Evolutionary conservation across 2,797 vertebrate genomes (phyloP).

Genomic region (Rallus crepitans): DNA sequence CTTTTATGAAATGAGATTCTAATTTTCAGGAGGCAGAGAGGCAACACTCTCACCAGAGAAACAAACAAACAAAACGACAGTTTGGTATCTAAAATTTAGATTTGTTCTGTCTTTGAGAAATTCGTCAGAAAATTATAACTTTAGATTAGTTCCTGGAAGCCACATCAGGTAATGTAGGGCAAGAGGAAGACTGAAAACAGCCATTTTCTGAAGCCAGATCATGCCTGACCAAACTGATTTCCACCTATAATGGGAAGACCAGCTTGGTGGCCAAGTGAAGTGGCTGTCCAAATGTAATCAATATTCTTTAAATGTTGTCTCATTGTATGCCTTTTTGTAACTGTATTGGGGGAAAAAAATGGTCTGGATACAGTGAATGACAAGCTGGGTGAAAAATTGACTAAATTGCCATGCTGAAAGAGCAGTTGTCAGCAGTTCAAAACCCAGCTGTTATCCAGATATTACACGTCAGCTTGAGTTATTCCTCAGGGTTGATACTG

Average conservation of each 20-base stretch:
- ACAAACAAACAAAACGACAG: background rate
- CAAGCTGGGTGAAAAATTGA: conserved; percentile 46
- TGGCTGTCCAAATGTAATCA: background rate
- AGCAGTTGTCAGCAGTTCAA: conserved; percentile 29
- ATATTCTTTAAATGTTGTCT: background rate
- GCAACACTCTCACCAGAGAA: background rate
- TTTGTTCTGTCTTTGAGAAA: background rate
- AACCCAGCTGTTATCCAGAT: background rate
- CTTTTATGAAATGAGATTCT: background rate
- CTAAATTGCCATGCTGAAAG: conserved; percentile 20
- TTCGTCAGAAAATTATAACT: background rate
- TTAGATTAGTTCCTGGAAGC: background rate
- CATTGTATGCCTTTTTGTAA: background rate
- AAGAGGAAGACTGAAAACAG: background rate
- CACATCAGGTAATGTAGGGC: background rate
- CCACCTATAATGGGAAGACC: background rate
- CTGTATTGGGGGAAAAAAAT: background rate
- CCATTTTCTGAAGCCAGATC: background rate
- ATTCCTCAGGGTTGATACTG: background rate
- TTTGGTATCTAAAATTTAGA: background rate
- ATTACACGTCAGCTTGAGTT: background rate
- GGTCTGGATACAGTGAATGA: background rate
- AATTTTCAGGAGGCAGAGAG: background rate
- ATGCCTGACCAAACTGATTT: background rate
- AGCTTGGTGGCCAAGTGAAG: background rate